Conservation (phyloP, 1,140 invertebrate species). For the Phenacoccus solenopsis region DNA sequence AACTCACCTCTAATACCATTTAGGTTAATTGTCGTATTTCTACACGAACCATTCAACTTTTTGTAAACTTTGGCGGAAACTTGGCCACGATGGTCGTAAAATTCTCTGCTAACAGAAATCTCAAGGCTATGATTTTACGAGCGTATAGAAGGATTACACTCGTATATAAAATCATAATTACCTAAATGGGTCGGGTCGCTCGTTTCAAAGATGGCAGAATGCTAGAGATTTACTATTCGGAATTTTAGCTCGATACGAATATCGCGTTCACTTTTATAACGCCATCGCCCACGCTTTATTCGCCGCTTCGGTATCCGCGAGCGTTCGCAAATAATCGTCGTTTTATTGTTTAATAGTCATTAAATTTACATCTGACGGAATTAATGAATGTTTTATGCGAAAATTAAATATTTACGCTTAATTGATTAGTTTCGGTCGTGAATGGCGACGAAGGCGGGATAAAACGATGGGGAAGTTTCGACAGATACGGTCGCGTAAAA, state of each 20-base stretch:
- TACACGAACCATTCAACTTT: too few relatives aligned
- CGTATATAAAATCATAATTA: not conserved
- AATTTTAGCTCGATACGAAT: not conserved
- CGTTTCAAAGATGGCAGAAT: too few relatives aligned
- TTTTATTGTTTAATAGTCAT: conserved; percentile 3
- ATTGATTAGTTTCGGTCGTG: not conserved
- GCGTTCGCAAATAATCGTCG: not conserved
- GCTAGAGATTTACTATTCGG: too few relatives aligned
- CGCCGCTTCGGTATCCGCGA: not conserved
- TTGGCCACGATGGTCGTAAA: too few relatives aligned
- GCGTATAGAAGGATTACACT: too few relatives aligned
- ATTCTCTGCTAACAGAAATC: too few relatives aligned
- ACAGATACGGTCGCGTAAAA: too few relatives aligned
- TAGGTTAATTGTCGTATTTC: too few relatives aligned
- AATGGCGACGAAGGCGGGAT: not conserved
- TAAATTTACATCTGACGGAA: not conserved
- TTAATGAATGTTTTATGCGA: not conserved
- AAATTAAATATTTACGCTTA: not conserved
- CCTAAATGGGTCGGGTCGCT: not conserved
- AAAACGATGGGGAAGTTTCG: too few relatives aligned
- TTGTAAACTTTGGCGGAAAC: too few relatives aligned
- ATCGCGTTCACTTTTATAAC: not conserved
- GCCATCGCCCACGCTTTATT: not conserved
- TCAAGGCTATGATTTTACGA: too few relatives aligned
- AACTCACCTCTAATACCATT: too few relatives aligned